Percentiles rank a stretch among this genome's conserved stretches.
Conservation (phyloP, 2,888 invertebrate genomes). For the Calliphora vomitoria region DNA sequence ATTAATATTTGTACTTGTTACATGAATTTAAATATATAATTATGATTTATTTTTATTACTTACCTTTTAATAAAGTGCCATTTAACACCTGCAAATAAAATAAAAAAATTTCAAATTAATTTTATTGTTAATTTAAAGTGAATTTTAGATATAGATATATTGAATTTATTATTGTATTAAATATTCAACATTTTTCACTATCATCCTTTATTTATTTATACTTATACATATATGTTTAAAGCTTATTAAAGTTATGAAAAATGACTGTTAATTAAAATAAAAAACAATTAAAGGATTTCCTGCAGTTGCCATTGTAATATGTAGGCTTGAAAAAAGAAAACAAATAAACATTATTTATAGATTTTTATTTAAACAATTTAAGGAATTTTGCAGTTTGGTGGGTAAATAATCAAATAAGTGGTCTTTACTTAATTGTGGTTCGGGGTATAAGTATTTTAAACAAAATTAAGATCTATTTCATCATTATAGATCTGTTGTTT, state of each 20-base stretch:
- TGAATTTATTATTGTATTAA: slow-evolving; percentile 12
- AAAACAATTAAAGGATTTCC: slow-evolving; percentile 3
- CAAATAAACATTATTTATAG: background rate
- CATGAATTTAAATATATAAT: background rate
- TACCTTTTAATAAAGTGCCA: slow-evolving; percentile 43
- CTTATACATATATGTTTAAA: background rate
- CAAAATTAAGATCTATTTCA: too few species aligned
- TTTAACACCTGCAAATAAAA: slow-evolving; percentile 48
- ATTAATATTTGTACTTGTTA: background rate
- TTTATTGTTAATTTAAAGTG: slow-evolving; percentile 16
- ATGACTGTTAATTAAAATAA: slow-evolving; percentile 16
- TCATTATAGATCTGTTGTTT: too few species aligned
- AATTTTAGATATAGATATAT: background rate
- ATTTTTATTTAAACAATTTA: background rate
- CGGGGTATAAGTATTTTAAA: too few species aligned
- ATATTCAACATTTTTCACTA: background rate
- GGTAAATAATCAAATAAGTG: background rate
- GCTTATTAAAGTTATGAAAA: background rate
- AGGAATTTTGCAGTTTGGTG: background rate
- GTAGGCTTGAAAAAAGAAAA: background rate
- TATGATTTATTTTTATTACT: slow-evolving; percentile 52
- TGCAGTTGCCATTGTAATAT: background rate
- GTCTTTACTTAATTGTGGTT: too few species aligned
- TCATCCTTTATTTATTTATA: background rate
- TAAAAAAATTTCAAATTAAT: slow-evolving; percentile 23